Evolutionary conservation across 2,797 vertebrate genomes (phyloP).

Genomic region (Anomalospiza imberbis): DNA sequence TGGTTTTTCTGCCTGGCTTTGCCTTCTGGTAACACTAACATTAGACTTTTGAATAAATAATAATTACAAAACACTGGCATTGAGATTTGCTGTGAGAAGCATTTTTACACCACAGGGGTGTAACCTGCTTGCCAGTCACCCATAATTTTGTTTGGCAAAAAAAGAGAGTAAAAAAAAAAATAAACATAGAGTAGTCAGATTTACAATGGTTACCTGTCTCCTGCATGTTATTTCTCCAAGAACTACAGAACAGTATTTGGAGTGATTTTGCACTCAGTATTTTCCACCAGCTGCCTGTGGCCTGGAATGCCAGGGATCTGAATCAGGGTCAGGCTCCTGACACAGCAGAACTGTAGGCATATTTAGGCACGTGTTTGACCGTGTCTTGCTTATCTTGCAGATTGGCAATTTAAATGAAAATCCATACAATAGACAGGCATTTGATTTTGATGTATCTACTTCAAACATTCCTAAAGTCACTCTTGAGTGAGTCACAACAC

Average conservation of each 20-base stretch:
- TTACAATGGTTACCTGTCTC: neutral
- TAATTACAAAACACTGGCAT: constrained; percentile 2
- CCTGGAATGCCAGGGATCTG: neutral
- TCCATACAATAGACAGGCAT: neutral
- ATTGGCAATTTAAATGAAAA: neutral
- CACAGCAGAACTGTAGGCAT: neutral
- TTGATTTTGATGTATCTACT: constrained; percentile 1
- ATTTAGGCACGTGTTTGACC: neutral
- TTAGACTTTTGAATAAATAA: constrained; percentile 41
- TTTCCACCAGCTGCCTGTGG: neutral
- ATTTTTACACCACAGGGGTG: neutral
- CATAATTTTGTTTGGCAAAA: constrained; percentile 6
- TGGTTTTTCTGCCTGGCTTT: constrained; percentile 16
- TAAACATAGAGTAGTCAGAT: neutral
- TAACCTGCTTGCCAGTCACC: neutral
- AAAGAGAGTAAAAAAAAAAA: neutral
- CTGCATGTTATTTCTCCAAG: neutral
- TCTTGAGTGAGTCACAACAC: neutral
- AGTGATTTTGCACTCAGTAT: neutral
- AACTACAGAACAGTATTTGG: neutral
- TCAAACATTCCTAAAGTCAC: neutral
- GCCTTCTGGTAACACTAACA: neutral
- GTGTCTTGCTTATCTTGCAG: neutral
- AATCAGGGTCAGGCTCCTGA: neutral
- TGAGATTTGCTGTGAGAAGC: neutral